A percentile compares a stretch with the other conserved stretches of the same genome.
Evolutionary conservation across 2,888 invertebrate species (phyloP).

Genomic region (Pterostichus niger): DNA sequence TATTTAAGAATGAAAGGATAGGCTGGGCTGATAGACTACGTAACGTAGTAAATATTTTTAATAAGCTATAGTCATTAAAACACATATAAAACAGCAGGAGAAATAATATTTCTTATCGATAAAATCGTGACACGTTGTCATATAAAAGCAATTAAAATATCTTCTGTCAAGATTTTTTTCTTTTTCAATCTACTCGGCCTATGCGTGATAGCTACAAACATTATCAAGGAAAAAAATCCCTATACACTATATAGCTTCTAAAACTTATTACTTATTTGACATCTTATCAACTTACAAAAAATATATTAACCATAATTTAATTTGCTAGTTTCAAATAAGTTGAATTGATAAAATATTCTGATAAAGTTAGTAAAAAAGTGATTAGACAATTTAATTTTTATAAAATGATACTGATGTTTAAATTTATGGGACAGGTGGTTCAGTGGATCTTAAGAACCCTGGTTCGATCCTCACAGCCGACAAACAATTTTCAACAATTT

Average conservation of each 20-base stretch:
- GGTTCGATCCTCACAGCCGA: too few species aligned
- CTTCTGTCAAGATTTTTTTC: constrained; percentile 44
- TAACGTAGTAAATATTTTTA: constrained; percentile 52
- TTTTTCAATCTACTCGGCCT: constrained; percentile 20
- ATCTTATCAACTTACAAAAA: background rate
- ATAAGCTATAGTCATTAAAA: constrained; percentile 59
- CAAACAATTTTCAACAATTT: too few species aligned
- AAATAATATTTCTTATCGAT: constrained; percentile 56
- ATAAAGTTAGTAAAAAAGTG: too few species aligned
- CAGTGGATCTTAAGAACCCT: too few species aligned
- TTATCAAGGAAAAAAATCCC: constrained; percentile 15
- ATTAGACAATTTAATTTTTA: too few species aligned
- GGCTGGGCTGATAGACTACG: constrained; percentile 32
- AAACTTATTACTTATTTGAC: too few species aligned
- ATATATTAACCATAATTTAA: too few species aligned
- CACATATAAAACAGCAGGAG: constrained; percentile 63
- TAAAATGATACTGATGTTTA: too few species aligned
- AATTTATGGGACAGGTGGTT: too few species aligned
- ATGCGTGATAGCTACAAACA: constrained; percentile 7
- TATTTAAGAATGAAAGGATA: constrained; percentile 37
- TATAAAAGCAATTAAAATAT: constrained; percentile 53
- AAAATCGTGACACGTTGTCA: constrained; percentile 52
- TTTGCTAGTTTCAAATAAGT: too few species aligned
- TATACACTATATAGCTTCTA: constrained; percentile 1
- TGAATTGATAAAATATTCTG: too few species aligned